Base-by-base conservation (phyloP, 2,888 invertebrate genomes). In the Unio delphinus region DNA sequence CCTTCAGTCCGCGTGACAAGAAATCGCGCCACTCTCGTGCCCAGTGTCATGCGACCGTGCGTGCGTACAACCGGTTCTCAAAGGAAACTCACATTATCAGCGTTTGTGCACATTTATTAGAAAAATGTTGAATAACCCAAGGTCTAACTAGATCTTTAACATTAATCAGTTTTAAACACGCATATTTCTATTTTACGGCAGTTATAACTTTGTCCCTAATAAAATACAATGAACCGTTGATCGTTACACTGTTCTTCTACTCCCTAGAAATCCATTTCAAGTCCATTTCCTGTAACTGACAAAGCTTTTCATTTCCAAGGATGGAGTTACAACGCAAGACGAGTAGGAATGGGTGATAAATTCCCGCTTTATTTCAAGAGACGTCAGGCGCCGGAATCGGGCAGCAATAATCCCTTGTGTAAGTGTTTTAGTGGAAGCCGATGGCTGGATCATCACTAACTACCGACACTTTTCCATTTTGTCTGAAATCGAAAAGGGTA, bases 231-330 rank as follows among this genome's bases (percentile, higher is more conserved):
- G 45, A 45, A 45, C 45, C 45, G 45, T 45, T 45, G 45, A 45
- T 63, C 61, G 64, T 61, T 57, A 56, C 68, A 56, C 28, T 55
- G 62, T 61, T 71, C 65, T 64, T 28, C 60, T 55, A 34, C 45
- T 56, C 28, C 45, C 23, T 60, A 63, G 69, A 67, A 65, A 72
- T 76, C 72, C 73, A 73, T 76, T 76, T 76, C 70, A 65, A 67
- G 76, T 76, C 76, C 76, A 76, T 76, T 76, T 76, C 76, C 76
- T 73, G 59, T 28, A 58, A 26, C 69, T 76, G 76, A 72, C 76
- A 76, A 55, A 54, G 28, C 60, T 56, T 28, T 65, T 55, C 64
- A 65, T 62, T 56, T 64, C 23, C 60, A 61, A 61, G 72, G 75
- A 75, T 75, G 70, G 63, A 55, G 72, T 75, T 75, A 72, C 75